phyloP scores from a whole-genome alignment of 64 coral and sea anemone genomes.

The Actinia tenebrosa region DNA sequence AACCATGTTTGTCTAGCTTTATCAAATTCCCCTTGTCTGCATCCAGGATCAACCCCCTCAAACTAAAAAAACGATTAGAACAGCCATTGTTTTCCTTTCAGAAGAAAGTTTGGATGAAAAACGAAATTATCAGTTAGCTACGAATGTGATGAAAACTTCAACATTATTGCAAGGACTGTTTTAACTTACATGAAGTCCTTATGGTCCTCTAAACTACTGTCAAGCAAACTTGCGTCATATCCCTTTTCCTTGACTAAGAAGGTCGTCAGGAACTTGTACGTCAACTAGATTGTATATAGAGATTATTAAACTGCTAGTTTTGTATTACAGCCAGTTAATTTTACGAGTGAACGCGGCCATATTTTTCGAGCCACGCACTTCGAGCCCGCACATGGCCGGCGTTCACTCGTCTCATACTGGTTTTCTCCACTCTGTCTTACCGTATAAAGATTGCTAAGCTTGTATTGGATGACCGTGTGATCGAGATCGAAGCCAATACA shows the following conservation, averaged over 20 bases:
- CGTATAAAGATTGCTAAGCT: constrained; percentile 73
- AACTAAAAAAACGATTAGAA: constrained; percentile 25
- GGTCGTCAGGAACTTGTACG: constrained; percentile 50
- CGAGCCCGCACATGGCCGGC: no score
- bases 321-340: no score
- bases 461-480: constrained; percentile 94
- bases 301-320: no score
- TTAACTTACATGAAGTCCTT: constrained; percentile 77
- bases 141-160: no score
- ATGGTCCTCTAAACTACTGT: constrained; percentile 51
- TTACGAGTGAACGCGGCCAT: no score
- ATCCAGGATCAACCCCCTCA: constrained; percentile 89
- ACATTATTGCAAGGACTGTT: no score
- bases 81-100: no score
- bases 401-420: no score
- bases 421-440: constrained; percentile 36
- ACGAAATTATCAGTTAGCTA: no score
- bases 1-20: constrained; percentile 83
- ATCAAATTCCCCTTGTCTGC: constrained; percentile 77
- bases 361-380: no score
- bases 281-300: constrained; percentile 40
- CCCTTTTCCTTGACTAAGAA: constrained; percentile 66
- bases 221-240: constrained; percentile 64
- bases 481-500: constrained; percentile 97
- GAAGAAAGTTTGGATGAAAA: no score